Percentiles rank a stretch among this genome's conserved stretches.
Evolutionary conservation across 2,888 invertebrate species (phyloP).

Genomic region (Vanessa cardui): DNA sequence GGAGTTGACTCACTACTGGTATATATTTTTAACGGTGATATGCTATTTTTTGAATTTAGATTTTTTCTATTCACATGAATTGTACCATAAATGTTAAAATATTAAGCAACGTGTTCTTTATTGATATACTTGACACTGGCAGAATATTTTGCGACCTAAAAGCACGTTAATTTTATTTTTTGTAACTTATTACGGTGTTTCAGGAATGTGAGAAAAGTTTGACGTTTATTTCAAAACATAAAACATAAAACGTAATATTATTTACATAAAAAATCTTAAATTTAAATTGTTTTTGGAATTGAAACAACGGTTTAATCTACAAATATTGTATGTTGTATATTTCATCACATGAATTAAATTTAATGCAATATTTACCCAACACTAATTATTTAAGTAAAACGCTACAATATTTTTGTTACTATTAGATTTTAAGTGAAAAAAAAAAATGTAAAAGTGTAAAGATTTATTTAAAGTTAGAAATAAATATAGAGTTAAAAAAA

Average conservation of each 20-base stretch:
- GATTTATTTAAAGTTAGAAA: conserved; percentile 65
- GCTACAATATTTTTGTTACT: conserved; percentile 79
- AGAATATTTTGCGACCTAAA: not conserved
- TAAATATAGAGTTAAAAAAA: conserved; percentile 66
- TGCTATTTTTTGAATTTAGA: conserved; percentile 1
- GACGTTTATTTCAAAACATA: not conserved
- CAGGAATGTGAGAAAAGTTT: not conserved
- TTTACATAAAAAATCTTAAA: too few relatives aligned
- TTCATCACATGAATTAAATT: conserved; percentile 33
- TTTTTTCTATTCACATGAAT: not conserved
- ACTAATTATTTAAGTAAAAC: conserved; percentile 58
- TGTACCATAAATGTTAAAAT: not conserved
- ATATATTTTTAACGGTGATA: not conserved
- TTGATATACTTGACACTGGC: not conserved
- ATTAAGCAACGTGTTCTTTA: not conserved
- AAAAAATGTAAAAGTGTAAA: conserved; percentile 60
- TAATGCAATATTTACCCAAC: conserved; percentile 38
- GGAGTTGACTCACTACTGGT: too few relatives aligned
- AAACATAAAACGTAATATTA: too few relatives aligned
- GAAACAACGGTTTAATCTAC: not conserved
- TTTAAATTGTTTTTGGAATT: not conserved
- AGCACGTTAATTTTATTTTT: too few relatives aligned
- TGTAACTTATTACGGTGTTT: not conserved
- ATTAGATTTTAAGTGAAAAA: conserved; percentile 53
- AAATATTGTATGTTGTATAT: conserved; percentile 26